Evolutionary conservation across 2,888 invertebrate species (phyloP).

Genomic region (Dendrolimus pini): DNA sequence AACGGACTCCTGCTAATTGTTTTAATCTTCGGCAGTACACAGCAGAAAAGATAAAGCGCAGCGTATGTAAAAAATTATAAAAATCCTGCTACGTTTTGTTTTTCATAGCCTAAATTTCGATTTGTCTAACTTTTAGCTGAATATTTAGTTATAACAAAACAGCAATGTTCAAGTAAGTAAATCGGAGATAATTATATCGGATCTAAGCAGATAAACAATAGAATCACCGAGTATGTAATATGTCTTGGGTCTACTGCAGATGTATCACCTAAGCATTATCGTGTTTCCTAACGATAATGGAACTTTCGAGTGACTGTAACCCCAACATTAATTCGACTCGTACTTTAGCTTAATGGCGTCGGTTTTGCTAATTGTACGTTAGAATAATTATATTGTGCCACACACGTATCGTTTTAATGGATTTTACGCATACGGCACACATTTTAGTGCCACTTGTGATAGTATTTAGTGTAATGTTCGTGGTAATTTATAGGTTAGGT

Average conservation of each 20-base stretch:
- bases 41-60: no score
- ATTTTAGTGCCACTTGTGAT: background rate
- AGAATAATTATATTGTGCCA: slow-evolving; percentile 66
- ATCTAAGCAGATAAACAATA: no score
- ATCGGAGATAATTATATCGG: no score
- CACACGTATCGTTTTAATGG: slow-evolving; percentile 62
- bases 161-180: no score
- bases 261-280: slow-evolving; percentile 56
- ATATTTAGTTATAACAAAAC: no score
- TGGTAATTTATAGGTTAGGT: background rate
- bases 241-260: slow-evolving; percentile 17
- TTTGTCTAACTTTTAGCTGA: no score
- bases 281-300: slow-evolving; percentile 71
- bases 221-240: background rate
- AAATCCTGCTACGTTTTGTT: no score
- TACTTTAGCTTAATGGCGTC: slow-evolving; percentile 68
- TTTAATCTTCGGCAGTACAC: no score
- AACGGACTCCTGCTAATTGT: no score
- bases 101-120: no score
- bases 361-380: slow-evolving; percentile 73
- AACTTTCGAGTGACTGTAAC: slow-evolving; percentile 72
- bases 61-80: no score
- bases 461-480: background rate
- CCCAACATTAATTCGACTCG: slow-evolving; percentile 70
- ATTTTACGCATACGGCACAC: slow-evolving; percentile 23